phyloP scores from a whole-genome alignment of 1,140 invertebrate genomes.

The Hormaphis cornu region DNA sequence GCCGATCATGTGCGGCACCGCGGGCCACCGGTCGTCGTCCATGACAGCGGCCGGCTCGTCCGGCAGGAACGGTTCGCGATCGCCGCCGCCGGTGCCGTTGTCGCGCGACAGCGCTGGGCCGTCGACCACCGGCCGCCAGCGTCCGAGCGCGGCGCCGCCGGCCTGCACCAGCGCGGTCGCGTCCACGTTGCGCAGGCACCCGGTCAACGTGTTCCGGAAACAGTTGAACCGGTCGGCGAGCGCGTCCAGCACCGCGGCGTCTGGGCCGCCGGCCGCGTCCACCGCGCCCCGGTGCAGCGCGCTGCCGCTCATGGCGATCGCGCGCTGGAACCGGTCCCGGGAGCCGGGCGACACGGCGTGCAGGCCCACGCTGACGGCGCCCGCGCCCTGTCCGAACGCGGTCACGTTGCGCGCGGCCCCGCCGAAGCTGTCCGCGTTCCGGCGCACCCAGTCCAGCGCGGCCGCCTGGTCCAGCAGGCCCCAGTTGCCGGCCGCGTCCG shows the following conservation, averaged over 20 bases:
- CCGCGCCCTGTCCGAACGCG: conserved; percentile 76
- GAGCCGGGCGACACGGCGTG: conserved; percentile 55
- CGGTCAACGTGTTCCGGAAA: conserved; percentile 47
- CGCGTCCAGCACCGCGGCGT: conserved; percentile 46
- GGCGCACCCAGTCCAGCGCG: conserved; percentile 73
- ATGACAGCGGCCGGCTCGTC: conserved; percentile 54
- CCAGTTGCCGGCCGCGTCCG: conserved; percentile 76
- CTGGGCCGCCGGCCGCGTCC: conserved; percentile 43
- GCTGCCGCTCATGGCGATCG: conserved; percentile 65
- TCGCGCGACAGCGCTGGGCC: conserved; percentile 48
- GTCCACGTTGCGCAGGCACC: conserved; percentile 55
- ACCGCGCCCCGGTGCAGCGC: conserved; percentile 51
- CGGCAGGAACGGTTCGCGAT: conserved; percentile 54
- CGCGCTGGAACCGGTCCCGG: conserved; percentile 52
- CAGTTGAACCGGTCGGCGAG: conserved; percentile 57
- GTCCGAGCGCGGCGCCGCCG: conserved; percentile 51
- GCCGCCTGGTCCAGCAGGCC: conserved; percentile 85
- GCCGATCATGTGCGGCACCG: conserved; percentile 60
- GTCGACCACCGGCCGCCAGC: conserved; percentile 67
- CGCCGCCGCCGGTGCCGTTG: conserved; percentile 48
- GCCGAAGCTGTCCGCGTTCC: conserved; percentile 76
- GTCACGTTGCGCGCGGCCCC: conserved; percentile 75
- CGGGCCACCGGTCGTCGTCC: conserved; percentile 45
- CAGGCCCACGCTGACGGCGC: conserved; percentile 62
- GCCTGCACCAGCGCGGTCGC: conserved; percentile 50